A percentile compares a stretch with the other conserved stretches of the same genome.
phyloP scores from a whole-genome alignment of 2,888 invertebrate genomes.

The Mythimna lalbum region DNA sequence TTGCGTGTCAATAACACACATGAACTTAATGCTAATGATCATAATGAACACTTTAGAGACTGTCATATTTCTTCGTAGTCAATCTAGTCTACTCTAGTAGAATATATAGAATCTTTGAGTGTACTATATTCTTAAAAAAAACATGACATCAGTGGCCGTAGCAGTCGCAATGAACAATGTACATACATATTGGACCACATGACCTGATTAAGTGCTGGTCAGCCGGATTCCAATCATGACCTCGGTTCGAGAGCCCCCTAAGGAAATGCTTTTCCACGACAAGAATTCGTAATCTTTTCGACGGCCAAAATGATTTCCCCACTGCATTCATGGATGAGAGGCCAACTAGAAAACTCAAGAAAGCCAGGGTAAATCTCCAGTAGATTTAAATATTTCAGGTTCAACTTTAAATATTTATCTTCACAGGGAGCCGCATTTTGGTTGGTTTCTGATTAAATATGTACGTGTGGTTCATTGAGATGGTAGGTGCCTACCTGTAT shows the following conservation, averaged over 20 bases:
- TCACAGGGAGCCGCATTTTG: constrained; percentile 43
- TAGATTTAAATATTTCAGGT: constrained; percentile 64
- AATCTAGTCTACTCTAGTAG: no score
- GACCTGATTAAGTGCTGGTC: constrained; percentile 46
- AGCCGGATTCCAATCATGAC: constrained; percentile 58
- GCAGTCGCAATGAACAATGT: constrained; percentile 12
- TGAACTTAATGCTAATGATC: no score
- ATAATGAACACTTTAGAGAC: no score
- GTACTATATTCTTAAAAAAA: not conserved
- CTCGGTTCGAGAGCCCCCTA: constrained; percentile 68
- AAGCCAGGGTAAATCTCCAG: constrained; percentile 47
- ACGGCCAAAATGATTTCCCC: constrained; percentile 75
- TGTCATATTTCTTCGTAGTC: no score
- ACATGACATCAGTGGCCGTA: no score
- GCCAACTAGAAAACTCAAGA: constrained; percentile 63
- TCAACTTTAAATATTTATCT: constrained; percentile 62
- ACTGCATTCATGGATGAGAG: constrained; percentile 74
- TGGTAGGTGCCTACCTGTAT: constrained; percentile 28
- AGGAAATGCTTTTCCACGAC: constrained; percentile 71
- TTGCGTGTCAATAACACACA: no score
- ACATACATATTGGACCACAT: constrained; percentile 19
- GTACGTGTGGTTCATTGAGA: constrained; percentile 57
- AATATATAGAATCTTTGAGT: no score
- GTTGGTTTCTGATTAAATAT: constrained; percentile 51
- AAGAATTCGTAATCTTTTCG: constrained; percentile 74